Base-by-base conservation (phyloP, 2,888 invertebrate genomes). In the Stratiomys singularior region DNA sequence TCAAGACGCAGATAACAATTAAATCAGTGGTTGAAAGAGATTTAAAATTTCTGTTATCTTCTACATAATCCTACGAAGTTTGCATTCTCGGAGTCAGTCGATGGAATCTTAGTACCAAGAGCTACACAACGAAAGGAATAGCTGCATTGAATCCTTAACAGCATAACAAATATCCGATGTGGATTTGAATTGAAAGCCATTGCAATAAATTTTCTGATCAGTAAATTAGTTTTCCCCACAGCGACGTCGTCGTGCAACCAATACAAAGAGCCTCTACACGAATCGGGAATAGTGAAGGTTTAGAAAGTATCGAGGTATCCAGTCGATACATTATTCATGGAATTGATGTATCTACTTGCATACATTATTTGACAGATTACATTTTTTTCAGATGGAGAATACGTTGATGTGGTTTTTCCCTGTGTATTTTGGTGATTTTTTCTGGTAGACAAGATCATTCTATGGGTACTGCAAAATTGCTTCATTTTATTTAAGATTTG, bases 171-270 rank as follows among this genome's bases (percentile, higher is more conserved):
- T 60, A 60, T 60, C 58, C 23, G 11, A 60, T 66, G 37, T 1
- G 27, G 18, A 66, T 66, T 66, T 66, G 58, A 60, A 60, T 60
- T 2, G 58, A 18, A 66, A 66, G 37, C 21, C 63, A 37, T 30
- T 21, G 66, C 37, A 66, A 66, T 66, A 30, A 37, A 66, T 30
- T 18, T 18, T 37, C 13, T 7, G 66, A 37, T 66, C 58, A 60
- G 58, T 37, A 66, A 66, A 66, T 66, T 66, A 66, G 66, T 66
- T 66, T 66, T 66, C 37, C 37, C n/a, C 37, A 11, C 66, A 37
- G 30, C 23, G 18, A 58, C 21, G 4, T 30, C 11, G 28, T 27
- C 63, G 28, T 52, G 52, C 3, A 52, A 52, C 15, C 4, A 2
- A 52, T 52, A 5, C 15, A 52, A 4, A 52, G 7, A 4, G 52